phyloP scores from a whole-genome alignment of 2,797 vertebrate species.

The Pseudomugil gertrudae region DNA sequence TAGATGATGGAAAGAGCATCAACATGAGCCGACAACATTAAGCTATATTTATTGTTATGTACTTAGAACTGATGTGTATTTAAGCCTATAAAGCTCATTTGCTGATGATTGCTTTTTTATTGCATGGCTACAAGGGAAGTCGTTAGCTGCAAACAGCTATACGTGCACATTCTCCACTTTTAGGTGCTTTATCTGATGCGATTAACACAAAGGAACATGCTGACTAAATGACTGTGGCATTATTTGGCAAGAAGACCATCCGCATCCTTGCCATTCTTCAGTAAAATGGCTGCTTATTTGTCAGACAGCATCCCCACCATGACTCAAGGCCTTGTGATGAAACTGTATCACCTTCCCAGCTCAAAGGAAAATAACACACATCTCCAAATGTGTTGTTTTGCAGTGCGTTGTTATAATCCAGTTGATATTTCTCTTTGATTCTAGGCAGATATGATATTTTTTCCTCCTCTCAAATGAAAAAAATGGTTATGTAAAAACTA shows the following conservation, averaged over 20 bases:
- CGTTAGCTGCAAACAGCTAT: too few species aligned
- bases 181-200: constrained; percentile 6
- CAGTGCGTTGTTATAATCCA: not conserved
- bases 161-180: constrained; percentile 21
- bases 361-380: constrained; percentile 11
- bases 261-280: constrained; percentile 49
- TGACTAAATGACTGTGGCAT: constrained; percentile 37
- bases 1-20: constrained; percentile 4
- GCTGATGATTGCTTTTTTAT: not conserved
- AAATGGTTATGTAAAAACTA: not conserved
- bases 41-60: not conserved
- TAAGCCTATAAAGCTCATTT: not conserved
- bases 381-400: not conserved
- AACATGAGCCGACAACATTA: not conserved
- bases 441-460: not conserved
- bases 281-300: constrained; percentile 76
- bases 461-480: not conserved
- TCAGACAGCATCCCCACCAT: constrained; percentile 30
- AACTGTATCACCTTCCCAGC: constrained; percentile 8
- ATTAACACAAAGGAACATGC: constrained; percentile 18
- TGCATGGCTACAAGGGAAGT: not conserved
- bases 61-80: not conserved
- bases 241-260: constrained; percentile 45
- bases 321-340: constrained; percentile 46
- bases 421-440: not conserved